Evolutionary conservation across 2,113 vertebrate genomes (phyloP).

Genomic region (Vicugna pacos): DNA sequence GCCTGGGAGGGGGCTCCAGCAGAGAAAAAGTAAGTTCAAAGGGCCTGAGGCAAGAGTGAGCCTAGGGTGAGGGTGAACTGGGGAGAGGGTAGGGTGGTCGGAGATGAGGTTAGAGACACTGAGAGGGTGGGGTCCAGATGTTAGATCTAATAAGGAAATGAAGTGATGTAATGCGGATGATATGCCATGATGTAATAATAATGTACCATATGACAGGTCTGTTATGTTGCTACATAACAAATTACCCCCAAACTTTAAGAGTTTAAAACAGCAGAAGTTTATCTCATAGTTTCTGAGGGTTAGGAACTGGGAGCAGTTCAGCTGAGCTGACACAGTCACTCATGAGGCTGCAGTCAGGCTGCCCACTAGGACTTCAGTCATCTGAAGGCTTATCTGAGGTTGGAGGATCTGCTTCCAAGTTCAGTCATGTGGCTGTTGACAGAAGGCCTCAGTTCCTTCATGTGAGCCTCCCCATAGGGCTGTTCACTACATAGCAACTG

Average conservation of each 20-base stretch:
- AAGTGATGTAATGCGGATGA: conserved; percentile 19
- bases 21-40: conserved; percentile 52
- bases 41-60: background rate
- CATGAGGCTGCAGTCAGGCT: background rate
- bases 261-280: conserved; percentile 12
- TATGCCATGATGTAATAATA: background rate
- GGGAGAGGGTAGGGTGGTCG: background rate
- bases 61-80: background rate
- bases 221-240: conserved; percentile 43
- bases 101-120: background rate
- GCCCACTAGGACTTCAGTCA: background rate
- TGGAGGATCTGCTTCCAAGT: background rate
- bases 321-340: background rate
- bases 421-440: background rate
- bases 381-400: background rate
- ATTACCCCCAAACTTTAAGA: conserved; percentile 29
- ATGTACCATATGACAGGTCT: conserved; percentile 18
- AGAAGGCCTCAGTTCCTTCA: background rate
- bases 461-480: background rate
- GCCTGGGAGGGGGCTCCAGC: background rate
- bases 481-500: background rate
- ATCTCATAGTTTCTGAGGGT: conserved; percentile 20
- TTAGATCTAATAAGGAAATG: conserved; percentile 22
- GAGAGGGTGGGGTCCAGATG: background rate
- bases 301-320: background rate